Evolutionary conservation across 2,888 invertebrate genomes (phyloP), one percentile per base, ranked within the genome.

Genomic region (Salpingus planirostris): DNA sequence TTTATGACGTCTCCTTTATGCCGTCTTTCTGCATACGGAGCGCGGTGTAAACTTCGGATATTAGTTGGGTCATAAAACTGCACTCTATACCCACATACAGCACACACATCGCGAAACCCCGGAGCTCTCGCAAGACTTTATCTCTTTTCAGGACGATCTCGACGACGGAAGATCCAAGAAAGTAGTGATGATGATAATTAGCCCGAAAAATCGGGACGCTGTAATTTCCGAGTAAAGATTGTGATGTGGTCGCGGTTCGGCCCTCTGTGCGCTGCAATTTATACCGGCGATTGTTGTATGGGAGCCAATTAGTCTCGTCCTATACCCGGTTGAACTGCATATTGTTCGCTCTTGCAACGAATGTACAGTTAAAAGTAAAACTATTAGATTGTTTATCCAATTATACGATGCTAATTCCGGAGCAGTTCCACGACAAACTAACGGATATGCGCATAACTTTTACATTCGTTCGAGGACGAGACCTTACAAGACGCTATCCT

Each of bases 321-420:
- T 11, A 10, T 11, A n/a, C 7, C 18, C 18, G 18, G 18, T 8
- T 5, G 18, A 18, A 8, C 18, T 6, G 5, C 18, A 18, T 18
- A 18, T 23, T n/a, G 5, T n/a, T 10, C 10, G 10, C 24, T n/a
- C 4, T 23, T n/a, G 10, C 4, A 21, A 31, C 26, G 14, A 34
- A 38, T 34, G 29, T 38, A 38, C 38, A 38, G 38, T 38, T 38
- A 38, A 29, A 33, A 33, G 32, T 33, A 40, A 40, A 40, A 36
- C 31, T 31, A 27, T 33, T 27, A 32, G 27, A 36, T 37, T 33
- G 40, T 36, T 36, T 40, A 40, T 40, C 35, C 38, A 35, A 35
- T 39, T 36, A 34, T 28, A 21, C 32, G 33, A 40, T 36, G 33
- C 27, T 40, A 40, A 40, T 36, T 40, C 21, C 15, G 27, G 23